A percentile compares a stretch with the other conserved stretches of the same genome.
Evolutionary conservation across 2,888 invertebrate genomes (phyloP).

Genomic region (Strigamia maritima): DNA sequence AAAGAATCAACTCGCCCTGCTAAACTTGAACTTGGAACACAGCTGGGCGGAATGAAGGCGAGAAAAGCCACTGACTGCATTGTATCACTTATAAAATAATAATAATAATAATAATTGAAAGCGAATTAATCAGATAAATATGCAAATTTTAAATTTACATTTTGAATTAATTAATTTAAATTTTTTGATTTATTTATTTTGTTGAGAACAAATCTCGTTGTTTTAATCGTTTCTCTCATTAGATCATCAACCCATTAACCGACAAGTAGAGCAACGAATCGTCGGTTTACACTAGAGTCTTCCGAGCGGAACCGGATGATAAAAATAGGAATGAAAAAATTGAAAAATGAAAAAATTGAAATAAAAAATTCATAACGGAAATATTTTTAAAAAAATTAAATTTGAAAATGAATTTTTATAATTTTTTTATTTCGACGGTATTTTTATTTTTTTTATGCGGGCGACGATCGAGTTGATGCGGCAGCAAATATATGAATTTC

Average conservation of each 20-base stretch:
- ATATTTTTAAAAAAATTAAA: neutral
- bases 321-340: too few relatives aligned
- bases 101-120: neutral
- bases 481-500: neutral
- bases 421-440: neutral
- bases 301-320: neutral
- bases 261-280: neutral
- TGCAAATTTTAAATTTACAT: neutral
- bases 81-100: neutral
- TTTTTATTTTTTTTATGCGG: neutral
- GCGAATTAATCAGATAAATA: neutral
- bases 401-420: too few relatives aligned
- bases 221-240: neutral
- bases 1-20: neutral
- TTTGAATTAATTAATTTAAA: neutral
- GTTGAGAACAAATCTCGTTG: too few relatives aligned
- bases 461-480: too few relatives aligned
- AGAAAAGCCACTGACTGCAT: slow-evolving; percentile 5
- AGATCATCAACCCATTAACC: slow-evolving; percentile 12
- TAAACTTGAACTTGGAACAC: slow-evolving; percentile 1
- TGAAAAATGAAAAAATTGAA: too few relatives aligned
- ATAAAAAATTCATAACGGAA: neutral
- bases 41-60: neutral
- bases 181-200: neutral
- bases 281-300: neutral